phyloP scores from a whole-genome alignment of 1,140 invertebrate species.

The Formica exsecta region DNA sequence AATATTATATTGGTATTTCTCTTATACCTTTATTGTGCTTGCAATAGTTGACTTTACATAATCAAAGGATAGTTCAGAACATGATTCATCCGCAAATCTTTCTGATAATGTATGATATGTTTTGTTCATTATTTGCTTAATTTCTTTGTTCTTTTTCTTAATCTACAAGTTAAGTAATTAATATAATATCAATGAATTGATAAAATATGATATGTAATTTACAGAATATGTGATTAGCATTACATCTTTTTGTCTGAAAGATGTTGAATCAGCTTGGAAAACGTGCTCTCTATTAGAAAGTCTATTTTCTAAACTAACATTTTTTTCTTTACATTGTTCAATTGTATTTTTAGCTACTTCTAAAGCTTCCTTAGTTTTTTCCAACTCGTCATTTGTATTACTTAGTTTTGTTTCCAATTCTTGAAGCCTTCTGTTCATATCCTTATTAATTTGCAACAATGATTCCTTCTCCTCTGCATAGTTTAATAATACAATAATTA shows the following conservation, averaged over 20 bases:
- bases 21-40: constrained; percentile 77
- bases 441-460: constrained; percentile 67
- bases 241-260: constrained; percentile 46
- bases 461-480: constrained; percentile 66
- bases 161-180: constrained; percentile 62
- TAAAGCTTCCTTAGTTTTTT: constrained; percentile 52
- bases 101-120: constrained; percentile 78
- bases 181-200: constrained; percentile 26
- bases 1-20: constrained; percentile 33
- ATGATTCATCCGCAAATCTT: constrained; percentile 78
- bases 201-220: background rate
- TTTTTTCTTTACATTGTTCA: constrained; percentile 63
- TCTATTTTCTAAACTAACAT: constrained; percentile 67
- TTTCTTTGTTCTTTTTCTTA: constrained; percentile 77
- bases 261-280: background rate
- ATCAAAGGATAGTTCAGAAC: constrained; percentile 64
- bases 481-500: constrained; percentile 16
- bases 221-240: constrained; percentile 1
- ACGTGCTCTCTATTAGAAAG: constrained; percentile 44
- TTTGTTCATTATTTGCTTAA: constrained; percentile 81
- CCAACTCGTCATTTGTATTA: constrained; percentile 62
- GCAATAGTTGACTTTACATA: constrained; percentile 79
- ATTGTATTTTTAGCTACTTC: constrained; percentile 55
- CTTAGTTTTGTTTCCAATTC: constrained; percentile 72
- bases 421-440: constrained; percentile 70